phyloP scores from a whole-genome alignment of 92 coral and sea anemone genomes.

The Nematostella vectensis region DNA sequence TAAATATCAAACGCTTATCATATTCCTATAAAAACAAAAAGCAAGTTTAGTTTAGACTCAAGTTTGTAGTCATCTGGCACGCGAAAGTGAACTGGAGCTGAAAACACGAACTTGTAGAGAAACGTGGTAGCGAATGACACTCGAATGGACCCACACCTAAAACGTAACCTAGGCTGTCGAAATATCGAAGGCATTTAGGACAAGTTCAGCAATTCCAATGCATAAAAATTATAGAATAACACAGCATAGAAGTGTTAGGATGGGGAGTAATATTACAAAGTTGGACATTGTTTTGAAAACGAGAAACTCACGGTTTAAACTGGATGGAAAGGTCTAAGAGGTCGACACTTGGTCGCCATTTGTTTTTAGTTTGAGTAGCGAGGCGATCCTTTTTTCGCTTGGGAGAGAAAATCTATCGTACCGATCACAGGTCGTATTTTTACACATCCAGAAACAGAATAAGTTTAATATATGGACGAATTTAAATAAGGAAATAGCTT shows the following conservation, averaged over 20 bases:
- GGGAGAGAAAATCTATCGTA: not conserved
- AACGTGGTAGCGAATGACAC: slow-evolving; percentile 8
- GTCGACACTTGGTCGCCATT: not conserved
- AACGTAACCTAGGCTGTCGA: not conserved
- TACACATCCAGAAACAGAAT: slow-evolving; percentile 74
- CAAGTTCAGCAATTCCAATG: not conserved
- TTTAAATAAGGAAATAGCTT: slow-evolving; percentile 97
- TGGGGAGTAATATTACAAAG: too few species aligned
- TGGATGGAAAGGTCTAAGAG: not conserved
- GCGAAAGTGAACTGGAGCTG: not conserved
- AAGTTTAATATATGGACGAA: slow-evolving; percentile 96
- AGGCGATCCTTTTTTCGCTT: not conserved
- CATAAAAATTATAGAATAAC: not conserved
- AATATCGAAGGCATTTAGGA: not conserved
- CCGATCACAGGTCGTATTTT: slow-evolving; percentile 6
- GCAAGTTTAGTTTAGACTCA: not conserved
- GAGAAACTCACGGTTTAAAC: not conserved
- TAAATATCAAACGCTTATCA: slow-evolving; percentile 9
- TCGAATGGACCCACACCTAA: not conserved
- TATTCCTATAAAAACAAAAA: slow-evolving; percentile 10
- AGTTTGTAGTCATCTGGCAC: not conserved
- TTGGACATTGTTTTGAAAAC: not conserved
- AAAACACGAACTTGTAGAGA: slow-evolving; percentile 19
- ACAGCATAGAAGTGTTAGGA: too few species aligned
- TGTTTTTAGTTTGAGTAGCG: not conserved